Percentiles rank a stretch among this genome's conserved stretches.
Evolutionary conservation across 30 jellyfish, hydroid and myxozoan genomes (phyloP).

Genomic region (Pelagia noctiluca): DNA sequence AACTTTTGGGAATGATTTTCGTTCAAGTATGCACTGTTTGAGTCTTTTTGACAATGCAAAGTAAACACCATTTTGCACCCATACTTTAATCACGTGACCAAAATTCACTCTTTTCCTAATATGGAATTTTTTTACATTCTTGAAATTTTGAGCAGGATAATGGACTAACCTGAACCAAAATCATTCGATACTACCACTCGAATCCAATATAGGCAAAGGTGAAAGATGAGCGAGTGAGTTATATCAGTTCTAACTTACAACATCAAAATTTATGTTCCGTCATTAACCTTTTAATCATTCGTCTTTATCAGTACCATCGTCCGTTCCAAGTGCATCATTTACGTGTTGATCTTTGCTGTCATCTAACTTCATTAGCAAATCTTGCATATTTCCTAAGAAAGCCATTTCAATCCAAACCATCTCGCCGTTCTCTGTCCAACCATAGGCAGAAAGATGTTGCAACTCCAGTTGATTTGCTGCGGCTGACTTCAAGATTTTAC

Average conservation of each 20-base stretch:
- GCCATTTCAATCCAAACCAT: neutral
- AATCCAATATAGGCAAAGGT: too few relatives aligned
- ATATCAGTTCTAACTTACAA: too few relatives aligned
- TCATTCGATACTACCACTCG: too few relatives aligned
- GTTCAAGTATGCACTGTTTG: neutral
- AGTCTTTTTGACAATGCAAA: neutral
- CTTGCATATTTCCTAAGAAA: neutral
- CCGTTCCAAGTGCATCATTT: neutral
- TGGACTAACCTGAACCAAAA: neutral
- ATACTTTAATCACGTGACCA: neutral
- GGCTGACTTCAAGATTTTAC: neutral
- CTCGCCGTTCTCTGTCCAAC: constrained; percentile 2
- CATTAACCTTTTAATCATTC: neutral
- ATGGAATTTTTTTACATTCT: neutral
- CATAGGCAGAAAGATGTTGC: neutral
- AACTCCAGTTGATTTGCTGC: neutral
- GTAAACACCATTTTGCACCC: neutral
- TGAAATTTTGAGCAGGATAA: neutral
- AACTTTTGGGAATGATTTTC: neutral
- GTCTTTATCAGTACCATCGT: neutral
- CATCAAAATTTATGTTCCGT: neutral
- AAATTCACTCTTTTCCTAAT: neutral
- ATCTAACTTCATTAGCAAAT: neutral
- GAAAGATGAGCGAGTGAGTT: too few relatives aligned
- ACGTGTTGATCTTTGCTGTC: neutral